Evolutionary conservation across 2,113 vertebrate species (phyloP), one percentile per base, ranked within the genome.

Genomic region (Bettongia penicillata): DNA sequence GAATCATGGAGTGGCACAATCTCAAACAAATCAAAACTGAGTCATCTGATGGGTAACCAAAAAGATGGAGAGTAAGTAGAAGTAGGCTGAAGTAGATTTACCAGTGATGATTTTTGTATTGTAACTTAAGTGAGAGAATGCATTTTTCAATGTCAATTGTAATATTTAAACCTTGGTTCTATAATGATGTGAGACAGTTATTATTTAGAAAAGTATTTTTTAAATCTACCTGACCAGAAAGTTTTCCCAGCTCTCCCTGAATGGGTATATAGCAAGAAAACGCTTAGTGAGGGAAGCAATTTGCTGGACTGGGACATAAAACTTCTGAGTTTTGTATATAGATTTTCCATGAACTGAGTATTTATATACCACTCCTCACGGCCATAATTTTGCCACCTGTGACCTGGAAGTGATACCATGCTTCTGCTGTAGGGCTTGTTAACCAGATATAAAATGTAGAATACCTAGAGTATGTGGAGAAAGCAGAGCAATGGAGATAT

Each of bases 161-260:
- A 9, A 55, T 48, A 12, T 91, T 9, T 28, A 91, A 48, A 19
- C 51, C 28, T 90, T 68, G 28, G 93, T n/a, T 3, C 68, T 5
- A 3, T 91, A 77, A 91, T n/a, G 24, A 51, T 61, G 51, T 8
- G 8, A 52, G 52, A 53, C 90, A 11, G 8, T 77, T 61, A 91
- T 47, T 91, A 52, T 37, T 14, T 11, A 94, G 68, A 93, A 91
- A 92, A 2, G 43, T 84, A 28, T 90, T n/a, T 24, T 90, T 26
- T 48, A 91, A 96, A 57, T 49, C 84, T 52, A 19, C 90, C 8
- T 61, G n/a, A 43, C 89, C 31, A 93, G 90, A 92, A 94, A 92
- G 57, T 94, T 68, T 92, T 92, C 12, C 95, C 77, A 7, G 50
- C 51, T 96, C 28, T 28, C 48, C 55, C 16, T 95, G 0, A 51